Percentiles rank a stretch among this genome's conserved stretches.
These are phyloP conservation scores for Tiliacea citrago DNA, from an alignment of 2,888 invertebrate genomes.

Conservation along the genomic window DNA sequence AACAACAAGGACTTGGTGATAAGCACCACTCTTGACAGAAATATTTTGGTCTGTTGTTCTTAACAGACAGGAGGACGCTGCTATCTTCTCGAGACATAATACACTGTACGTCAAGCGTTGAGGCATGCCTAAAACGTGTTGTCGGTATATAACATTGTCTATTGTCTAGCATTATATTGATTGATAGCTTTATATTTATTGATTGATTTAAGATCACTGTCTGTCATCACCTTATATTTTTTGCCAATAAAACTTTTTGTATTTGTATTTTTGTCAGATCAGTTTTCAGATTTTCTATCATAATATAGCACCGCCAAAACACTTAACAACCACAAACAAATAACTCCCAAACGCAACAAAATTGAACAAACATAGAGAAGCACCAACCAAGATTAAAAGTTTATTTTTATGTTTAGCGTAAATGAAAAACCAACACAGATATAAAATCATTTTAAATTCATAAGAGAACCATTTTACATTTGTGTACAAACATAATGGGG, in stretches of 20 bases:
- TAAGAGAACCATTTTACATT: conserved; percentile 8
- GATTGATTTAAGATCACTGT: no score
- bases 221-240: no score
- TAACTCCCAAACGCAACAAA: not conserved
- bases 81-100: not conserved
- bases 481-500: not conserved
- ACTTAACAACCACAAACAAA: not conserved
- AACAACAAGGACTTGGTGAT: not conserved
- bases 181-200: no score
- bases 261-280: not conserved
- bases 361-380: not conserved
- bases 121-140: not conserved
- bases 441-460: conserved; percentile 36
- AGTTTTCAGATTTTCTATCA: not conserved
- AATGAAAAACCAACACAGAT: conserved; percentile 21
- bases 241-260: no score
- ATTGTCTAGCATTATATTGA: not conserved
- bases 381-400: not conserved
- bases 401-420: not conserved
- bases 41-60: no score
- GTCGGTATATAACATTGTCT: not conserved
- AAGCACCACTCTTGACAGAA: not conserved
- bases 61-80: no score
- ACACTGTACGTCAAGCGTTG: not conserved
- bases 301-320: not conserved